A percentile compares a stretch with the other conserved stretches of the same genome.
Conservation (phyloP, 2,113 vertebrate genomes). For the Ia io region DNA sequence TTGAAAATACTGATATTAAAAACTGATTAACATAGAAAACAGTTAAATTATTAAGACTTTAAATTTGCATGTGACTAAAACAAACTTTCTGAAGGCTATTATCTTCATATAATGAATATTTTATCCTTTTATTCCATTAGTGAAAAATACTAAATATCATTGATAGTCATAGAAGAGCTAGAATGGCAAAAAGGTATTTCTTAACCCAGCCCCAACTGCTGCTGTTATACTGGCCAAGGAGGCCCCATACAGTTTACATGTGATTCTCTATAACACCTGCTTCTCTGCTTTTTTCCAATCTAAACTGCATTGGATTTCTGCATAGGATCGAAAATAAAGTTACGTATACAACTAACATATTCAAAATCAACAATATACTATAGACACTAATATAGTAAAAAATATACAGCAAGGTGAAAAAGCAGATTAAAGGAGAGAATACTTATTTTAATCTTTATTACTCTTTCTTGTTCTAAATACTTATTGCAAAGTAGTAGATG, state of each 20-base stretch:
- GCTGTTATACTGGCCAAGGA: neutral
- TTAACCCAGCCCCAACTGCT: neutral
- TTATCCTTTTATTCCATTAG: neutral
- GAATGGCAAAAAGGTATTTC: neutral
- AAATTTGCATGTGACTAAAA: neutral
- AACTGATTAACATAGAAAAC: neutral
- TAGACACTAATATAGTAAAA: neutral
- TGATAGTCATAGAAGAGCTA: neutral
- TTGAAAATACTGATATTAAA: neutral
- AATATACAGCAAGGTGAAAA: neutral
- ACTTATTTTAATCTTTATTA: neutral
- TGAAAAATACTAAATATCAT: neutral
- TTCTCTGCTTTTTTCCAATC: neutral
- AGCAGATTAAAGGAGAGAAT: neutral
- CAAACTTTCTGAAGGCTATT: neutral
- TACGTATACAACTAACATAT: neutral
- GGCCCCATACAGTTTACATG: rapidly evolving
- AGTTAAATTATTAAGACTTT: neutral
- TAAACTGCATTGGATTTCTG: neutral
- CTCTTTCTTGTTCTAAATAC: neutral
- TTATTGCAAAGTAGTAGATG: neutral
- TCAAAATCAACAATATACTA: neutral
- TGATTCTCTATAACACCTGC: neutral
- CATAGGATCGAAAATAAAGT: neutral
- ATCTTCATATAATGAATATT: neutral